phyloP scores from a whole-genome alignment of 2,113 vertebrate genomes.

The Eptesicus fuscus region DNA sequence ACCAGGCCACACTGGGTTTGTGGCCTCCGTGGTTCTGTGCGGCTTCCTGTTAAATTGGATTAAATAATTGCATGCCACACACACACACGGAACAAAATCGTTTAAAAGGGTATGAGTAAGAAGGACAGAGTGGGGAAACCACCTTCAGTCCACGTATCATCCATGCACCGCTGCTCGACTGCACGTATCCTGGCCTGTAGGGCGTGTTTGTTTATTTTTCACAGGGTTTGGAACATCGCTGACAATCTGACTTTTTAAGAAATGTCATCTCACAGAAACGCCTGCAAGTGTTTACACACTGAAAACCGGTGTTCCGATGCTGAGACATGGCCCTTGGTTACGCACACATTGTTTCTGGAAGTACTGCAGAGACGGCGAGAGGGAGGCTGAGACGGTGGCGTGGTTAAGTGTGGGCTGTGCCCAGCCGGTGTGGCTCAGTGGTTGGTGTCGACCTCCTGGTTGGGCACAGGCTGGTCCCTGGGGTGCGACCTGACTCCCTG shows the following conservation, averaged over 20 bases:
- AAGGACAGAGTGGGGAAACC: background rate
- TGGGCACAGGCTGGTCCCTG: background rate
- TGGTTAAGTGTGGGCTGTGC: background rate
- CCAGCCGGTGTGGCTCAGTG: no score
- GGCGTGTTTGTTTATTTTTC: background rate
- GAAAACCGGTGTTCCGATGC: background rate
- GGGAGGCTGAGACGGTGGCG: background rate
- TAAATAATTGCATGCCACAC: background rate
- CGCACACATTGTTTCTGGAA: background rate
- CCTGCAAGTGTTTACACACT: background rate
- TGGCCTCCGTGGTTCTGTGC: fast-evolving
- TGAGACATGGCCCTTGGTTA: slow-evolving; percentile 11
- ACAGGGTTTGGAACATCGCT: background rate
- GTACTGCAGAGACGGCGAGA: background rate
- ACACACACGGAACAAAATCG: background rate
- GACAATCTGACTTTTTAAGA: slow-evolving; percentile 18
- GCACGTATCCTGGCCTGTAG: background rate
- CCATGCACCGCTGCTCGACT: background rate
- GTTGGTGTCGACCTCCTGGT: no score
- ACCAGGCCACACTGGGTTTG: no score
- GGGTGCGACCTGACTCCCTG: no score
- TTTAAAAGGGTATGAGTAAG: background rate
- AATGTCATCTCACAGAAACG: slow-evolving; percentile 15
- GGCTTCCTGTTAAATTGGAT: background rate
- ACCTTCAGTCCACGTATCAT: background rate